Evolutionary conservation across 92 coral and sea anemone species (phyloP).

Genomic region (Palythoa grandis): DNA sequence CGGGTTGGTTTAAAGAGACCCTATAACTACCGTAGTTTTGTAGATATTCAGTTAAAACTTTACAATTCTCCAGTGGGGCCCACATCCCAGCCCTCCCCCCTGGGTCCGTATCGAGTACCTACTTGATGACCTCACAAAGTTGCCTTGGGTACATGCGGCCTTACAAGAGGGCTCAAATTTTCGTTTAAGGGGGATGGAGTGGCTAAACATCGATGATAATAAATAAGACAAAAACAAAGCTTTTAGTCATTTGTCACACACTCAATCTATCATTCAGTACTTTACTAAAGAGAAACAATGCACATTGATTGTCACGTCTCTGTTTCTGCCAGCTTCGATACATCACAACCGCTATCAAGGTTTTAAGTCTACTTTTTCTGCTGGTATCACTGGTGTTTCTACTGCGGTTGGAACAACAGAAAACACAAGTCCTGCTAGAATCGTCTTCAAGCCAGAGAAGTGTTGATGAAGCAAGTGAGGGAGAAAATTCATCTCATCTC

Average conservation of each 20-base stretch:
- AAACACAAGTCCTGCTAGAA: not conserved
- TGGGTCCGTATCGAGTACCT: too few species aligned
- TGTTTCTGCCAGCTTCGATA: conserved; percentile 13
- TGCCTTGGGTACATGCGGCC: too few species aligned
- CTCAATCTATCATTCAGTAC: not conserved
- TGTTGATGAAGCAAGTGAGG: not conserved
- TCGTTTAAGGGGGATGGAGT: too few species aligned
- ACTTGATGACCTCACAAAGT: too few species aligned
- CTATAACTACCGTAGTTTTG: too few species aligned
- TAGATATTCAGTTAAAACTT: too few species aligned
- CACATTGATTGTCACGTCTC: not conserved
- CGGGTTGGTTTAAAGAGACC: too few species aligned
- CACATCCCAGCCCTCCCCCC: too few species aligned
- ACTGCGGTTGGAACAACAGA: conserved; percentile 32
- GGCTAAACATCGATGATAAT: not conserved
- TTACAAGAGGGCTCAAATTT: too few species aligned
- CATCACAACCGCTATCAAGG: conserved; percentile 26
- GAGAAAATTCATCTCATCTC: not conserved
- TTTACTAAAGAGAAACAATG: not conserved
- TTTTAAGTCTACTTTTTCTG: conserved; percentile 11
- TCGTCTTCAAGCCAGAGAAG: not conserved
- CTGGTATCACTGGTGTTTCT: conserved; percentile 33
- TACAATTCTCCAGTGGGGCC: too few species aligned
- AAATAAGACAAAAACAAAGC: not conserved
- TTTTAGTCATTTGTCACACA: not conserved